Evolutionary conservation across 2,888 invertebrate genomes (phyloP).

Genomic region (Tridacna crocea): DNA sequence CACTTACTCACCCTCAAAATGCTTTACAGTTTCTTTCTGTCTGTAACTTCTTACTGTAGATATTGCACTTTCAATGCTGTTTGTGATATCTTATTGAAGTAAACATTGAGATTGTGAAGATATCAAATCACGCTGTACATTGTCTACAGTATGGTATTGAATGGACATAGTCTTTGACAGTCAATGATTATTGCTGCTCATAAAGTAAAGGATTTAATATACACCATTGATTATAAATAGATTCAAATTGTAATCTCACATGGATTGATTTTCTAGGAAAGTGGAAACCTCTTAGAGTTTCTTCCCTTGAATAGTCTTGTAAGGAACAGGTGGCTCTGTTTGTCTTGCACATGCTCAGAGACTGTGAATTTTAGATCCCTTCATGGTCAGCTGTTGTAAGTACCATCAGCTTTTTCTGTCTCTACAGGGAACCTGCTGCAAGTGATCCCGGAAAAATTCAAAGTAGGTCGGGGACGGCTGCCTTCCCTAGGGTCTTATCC

Average conservation of each 20-base stretch:
- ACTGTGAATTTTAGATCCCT: conserved; percentile 5
- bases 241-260: background rate
- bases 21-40: no score
- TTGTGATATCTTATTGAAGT: no score
- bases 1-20: no score
- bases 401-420: conserved; percentile 1
- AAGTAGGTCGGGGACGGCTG: conserved; percentile 87
- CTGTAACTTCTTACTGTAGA: no score
- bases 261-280: conserved; percentile 5
- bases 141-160: background rate
- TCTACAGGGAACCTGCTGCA: conserved; percentile 90
- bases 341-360: conserved; percentile 36
- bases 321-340: conserved; percentile 27
- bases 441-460: conserved; percentile 88
- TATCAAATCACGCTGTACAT: background rate
- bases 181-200: background rate
- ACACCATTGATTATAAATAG: no score
- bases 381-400: conserved; percentile 23
- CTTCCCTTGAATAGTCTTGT: conserved; percentile 15
- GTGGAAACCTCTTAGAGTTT: conserved; percentile 5
- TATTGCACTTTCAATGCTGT: no score
- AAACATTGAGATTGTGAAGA: background rate
- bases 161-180: background rate
- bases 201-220: no score
- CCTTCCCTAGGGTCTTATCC: conserved; percentile 84